A percentile compares a stretch with the other conserved stretches of the same genome.
Conservation (phyloP, 2,888 invertebrate species). For the Scaptomyza flava region DNA sequence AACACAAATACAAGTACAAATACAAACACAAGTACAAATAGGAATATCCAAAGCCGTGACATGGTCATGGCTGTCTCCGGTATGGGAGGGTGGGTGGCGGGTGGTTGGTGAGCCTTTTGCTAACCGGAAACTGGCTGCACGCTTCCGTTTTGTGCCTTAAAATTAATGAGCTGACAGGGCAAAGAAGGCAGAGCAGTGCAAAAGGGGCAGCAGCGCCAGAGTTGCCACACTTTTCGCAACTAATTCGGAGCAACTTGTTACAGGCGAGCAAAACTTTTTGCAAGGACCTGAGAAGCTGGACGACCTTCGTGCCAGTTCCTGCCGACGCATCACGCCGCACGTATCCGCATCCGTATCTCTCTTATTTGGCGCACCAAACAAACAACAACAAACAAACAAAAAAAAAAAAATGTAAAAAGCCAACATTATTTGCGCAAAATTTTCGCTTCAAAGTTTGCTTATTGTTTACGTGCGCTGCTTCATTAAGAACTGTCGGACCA, state of each 20-base stretch:
- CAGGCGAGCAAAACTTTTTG: conserved; percentile 64
- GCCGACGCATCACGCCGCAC: conserved; percentile 71
- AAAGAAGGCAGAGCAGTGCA: neutral
- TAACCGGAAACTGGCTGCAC: conserved; percentile 80
- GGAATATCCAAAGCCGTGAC: conserved; percentile 58
- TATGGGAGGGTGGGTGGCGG: neutral
- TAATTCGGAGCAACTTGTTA: conserved; percentile 77
- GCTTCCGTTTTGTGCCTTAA: conserved; percentile 81
- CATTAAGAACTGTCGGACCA: conserved; percentile 64
- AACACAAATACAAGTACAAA: neutral
- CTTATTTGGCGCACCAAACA: conserved; percentile 18
- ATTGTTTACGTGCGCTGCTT: conserved; percentile 78
- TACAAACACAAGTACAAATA: conserved; percentile 13
- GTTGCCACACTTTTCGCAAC: conserved; percentile 79
- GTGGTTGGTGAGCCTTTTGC: conserved; percentile 42
- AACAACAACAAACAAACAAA: conserved; percentile 28
- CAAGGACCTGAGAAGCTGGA: conserved; percentile 46
- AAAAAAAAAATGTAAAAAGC: conserved; percentile 44
- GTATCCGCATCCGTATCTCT: conserved; percentile 63
- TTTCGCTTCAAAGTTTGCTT: conserved; percentile 78
- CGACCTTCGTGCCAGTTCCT: conserved; percentile 76
- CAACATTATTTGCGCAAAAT: conserved; percentile 78
- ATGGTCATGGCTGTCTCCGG: conserved; percentile 61
- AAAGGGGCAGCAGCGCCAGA: conserved; percentile 29
- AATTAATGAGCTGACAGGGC: conserved; percentile 74